phyloP scores from a whole-genome alignment of 2,113 vertebrate species.

The Ophthalmolycus amberensis region DNA sequence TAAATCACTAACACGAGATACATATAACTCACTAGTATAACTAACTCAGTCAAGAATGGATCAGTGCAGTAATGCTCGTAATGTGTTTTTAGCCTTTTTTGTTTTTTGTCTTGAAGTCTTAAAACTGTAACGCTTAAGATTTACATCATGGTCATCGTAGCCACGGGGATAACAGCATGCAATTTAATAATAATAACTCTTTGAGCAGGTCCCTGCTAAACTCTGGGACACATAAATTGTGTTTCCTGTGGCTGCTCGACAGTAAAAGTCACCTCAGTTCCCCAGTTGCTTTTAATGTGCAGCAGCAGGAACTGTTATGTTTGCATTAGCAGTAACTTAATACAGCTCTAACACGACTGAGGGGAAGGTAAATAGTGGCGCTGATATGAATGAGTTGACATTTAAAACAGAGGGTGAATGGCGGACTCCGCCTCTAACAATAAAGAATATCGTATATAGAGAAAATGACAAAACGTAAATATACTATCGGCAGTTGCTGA shows the following conservation, averaged over 20 bases:
- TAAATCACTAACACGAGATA: neutral
- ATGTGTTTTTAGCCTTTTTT: neutral
- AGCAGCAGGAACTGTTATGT: neutral
- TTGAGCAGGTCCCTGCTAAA: neutral
- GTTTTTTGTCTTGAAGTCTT: neutral
- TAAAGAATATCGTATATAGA: neutral
- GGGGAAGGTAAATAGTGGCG: neutral
- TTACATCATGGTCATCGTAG: neutral
- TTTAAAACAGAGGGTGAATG: neutral
- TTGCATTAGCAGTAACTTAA: neutral
- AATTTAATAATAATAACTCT: neutral
- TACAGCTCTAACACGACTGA: neutral
- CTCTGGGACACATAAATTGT: neutral
- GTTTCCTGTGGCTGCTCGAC: neutral
- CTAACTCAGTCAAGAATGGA: neutral
- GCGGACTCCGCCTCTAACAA: neutral
- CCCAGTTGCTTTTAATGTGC: neutral
- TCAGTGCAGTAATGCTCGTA: neutral
- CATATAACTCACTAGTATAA: neutral
- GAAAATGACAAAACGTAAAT: neutral
- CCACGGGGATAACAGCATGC: neutral
- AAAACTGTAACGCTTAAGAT: neutral
- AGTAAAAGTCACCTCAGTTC: neutral
- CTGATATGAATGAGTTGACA: neutral
- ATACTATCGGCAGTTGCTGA: neutral